Evolutionary conservation across 2,888 invertebrate species (phyloP).

Genomic region (Fissipunctia ypsillon): DNA sequence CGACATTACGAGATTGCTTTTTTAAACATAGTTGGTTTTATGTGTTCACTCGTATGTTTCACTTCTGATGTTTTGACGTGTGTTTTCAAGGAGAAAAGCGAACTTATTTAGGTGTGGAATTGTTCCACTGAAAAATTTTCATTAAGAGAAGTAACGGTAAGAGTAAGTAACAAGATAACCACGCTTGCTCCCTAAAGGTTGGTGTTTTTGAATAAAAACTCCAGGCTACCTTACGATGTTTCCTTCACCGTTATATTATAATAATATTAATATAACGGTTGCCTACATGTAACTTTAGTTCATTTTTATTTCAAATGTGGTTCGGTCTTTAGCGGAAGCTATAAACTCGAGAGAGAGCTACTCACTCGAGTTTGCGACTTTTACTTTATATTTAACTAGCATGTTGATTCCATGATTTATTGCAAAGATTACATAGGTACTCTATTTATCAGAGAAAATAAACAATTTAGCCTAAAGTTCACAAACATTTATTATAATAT

Average conservation of each 20-base stretch:
- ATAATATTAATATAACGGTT: neutral
- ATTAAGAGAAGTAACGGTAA: neutral
- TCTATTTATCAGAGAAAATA: neutral
- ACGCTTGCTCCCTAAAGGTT: too few species aligned
- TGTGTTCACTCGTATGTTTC: neutral
- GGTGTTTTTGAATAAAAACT: too few species aligned
- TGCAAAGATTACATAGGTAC: too few species aligned
- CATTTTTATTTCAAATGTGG: neutral
- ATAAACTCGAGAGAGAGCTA: neutral
- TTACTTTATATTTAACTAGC: neutral
- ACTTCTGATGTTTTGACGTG: neutral
- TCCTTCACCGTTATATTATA: neutral
- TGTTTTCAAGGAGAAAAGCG: neutral
- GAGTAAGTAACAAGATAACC: too few species aligned
- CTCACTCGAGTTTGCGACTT: too few species aligned
- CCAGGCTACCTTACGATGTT: neutral
- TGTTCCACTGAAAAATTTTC: neutral
- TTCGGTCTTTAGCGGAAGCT: neutral
- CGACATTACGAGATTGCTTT: conserved; percentile 59
- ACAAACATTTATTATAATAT: neutral
- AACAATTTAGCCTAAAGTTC: neutral
- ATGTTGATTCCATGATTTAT: neutral
- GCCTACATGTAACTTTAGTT: neutral
- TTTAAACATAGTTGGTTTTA: conserved; percentile 41
- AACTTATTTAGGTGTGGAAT: neutral